phyloP scores from a whole-genome alignment of 2,888 invertebrate species.

The Euclidia mi region DNA sequence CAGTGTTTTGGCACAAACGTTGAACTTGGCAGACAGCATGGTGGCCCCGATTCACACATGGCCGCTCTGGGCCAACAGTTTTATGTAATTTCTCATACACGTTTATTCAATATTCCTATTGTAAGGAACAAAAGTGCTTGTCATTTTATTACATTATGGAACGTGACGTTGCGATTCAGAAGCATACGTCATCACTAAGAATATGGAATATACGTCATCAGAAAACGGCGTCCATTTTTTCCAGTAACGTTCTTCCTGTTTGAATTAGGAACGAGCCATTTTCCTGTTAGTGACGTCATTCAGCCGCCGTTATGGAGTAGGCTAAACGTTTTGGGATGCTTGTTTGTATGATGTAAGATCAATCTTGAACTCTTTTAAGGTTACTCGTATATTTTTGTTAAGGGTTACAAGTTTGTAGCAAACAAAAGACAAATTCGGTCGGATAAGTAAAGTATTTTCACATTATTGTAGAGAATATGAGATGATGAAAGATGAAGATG shows the following conservation, averaged over 20 bases:
- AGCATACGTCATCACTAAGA: conserved; percentile 17
- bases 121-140: not conserved
- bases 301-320: conserved; percentile 25
- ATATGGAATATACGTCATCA: too few relatives aligned
- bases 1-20: not conserved
- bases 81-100: not conserved
- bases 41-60: not conserved
- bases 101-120: not conserved
- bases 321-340: conserved; percentile 47
- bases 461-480: too few relatives aligned
- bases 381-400: too few relatives aligned
- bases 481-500: too few relatives aligned
- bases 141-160: not conserved
- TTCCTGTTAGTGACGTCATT: conserved; percentile 15
- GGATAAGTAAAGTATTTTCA: too few relatives aligned
- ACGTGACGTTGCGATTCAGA: conserved; percentile 11
- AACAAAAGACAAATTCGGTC: too few relatives aligned
- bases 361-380: too few relatives aligned
- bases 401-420: too few relatives aligned
- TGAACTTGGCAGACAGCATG: conserved; percentile 1
- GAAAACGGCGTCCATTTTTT: conserved; percentile 22
- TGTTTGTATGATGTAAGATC: too few relatives aligned
- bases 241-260: conserved; percentile 1
- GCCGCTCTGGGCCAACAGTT: not conserved
- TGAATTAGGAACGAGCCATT: conserved; percentile 8